Percentiles rank a stretch among this genome's conserved stretches.
These are phyloP conservation scores for Malthinus seriepunctatus DNA, from an alignment of 2,888 invertebrate species.

Conservation along the genomic window DNA sequence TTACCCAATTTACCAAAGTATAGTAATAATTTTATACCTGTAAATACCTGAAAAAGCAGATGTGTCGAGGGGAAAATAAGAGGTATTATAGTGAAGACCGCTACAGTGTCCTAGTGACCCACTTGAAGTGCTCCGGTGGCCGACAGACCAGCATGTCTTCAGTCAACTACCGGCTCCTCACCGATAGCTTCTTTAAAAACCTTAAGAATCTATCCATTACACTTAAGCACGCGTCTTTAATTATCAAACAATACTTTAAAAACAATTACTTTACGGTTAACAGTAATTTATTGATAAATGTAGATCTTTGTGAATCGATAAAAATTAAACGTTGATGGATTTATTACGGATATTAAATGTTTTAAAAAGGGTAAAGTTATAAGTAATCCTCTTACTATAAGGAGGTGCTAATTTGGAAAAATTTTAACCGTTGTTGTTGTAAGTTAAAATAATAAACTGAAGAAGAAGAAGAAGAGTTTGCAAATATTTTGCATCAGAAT, in stretches of 20 bases:
- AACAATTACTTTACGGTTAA: conserved; percentile 1
- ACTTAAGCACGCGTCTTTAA: conserved; percentile 15
- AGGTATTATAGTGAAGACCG: conserved; percentile 49
- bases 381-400: background rate
- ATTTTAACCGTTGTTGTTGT: background rate
- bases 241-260: background rate
- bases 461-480: no score
- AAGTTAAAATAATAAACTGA: no score
- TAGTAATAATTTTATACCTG: conserved; percentile 28
- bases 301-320: background rate
- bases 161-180: conserved; percentile 47
- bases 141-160: conserved; percentile 51
- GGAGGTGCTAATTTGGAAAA: background rate
- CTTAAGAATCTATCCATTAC: conserved; percentile 13
- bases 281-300: background rate
- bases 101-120: conserved; percentile 55
- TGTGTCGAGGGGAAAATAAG: conserved; percentile 40
- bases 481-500: conserved; percentile 2
- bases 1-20: conserved; percentile 22
- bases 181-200: conserved; percentile 35
- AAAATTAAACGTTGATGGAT: background rate
- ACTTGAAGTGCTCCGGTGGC: conserved; percentile 53
- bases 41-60: conserved; percentile 31
- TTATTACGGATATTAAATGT: background rate
- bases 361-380: background rate